These are phyloP conservation scores for Scaptomyza graminum DNA, from an alignment of 1,140 invertebrate genomes.

Conservation along the genomic window DNA sequence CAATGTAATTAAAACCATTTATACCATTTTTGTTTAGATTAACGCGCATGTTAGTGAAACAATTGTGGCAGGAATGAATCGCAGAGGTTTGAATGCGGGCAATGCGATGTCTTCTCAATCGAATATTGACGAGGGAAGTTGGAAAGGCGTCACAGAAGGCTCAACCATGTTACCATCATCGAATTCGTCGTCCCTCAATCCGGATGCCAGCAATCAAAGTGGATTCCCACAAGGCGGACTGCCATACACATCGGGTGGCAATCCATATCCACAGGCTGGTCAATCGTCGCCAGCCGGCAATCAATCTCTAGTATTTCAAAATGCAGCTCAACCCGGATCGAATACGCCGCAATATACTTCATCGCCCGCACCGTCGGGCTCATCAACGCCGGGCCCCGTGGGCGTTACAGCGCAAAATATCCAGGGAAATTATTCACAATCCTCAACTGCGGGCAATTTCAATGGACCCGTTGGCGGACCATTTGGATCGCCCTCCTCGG, in stretches of 20 bases:
- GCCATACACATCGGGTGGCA: constrained; percentile 68
- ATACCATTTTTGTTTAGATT: constrained; percentile 41
- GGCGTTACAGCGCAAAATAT: constrained; percentile 85
- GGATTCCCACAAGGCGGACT: constrained; percentile 75
- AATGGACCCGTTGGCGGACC: constrained; percentile 85
- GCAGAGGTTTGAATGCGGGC: constrained; percentile 78
- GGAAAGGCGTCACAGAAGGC: constrained; percentile 75
- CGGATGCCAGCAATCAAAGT: constrained; percentile 73
- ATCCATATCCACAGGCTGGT: constrained; percentile 79
- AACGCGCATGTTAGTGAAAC: constrained; percentile 57
- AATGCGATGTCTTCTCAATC: constrained; percentile 81
- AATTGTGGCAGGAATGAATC: constrained; percentile 77
- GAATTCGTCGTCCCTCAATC: constrained; percentile 70
- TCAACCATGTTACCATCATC: constrained; percentile 66
- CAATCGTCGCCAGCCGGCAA: constrained; percentile 87
- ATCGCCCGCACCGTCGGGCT: constrained; percentile 90
- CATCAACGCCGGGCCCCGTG: constrained; percentile 88
- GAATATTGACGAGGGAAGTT: constrained; percentile 78
- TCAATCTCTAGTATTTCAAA: constrained; percentile 88
- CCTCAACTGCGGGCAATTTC: constrained; percentile 87
- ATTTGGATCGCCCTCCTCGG: constrained; percentile 87
- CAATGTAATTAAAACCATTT: not conserved
- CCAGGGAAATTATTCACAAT: constrained; percentile 87
- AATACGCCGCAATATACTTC: constrained; percentile 90
- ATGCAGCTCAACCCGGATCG: constrained; percentile 88